Evolutionary conservation across 2,797 vertebrate genomes (phyloP).

Genomic region (Simalia tracyae): DNA sequence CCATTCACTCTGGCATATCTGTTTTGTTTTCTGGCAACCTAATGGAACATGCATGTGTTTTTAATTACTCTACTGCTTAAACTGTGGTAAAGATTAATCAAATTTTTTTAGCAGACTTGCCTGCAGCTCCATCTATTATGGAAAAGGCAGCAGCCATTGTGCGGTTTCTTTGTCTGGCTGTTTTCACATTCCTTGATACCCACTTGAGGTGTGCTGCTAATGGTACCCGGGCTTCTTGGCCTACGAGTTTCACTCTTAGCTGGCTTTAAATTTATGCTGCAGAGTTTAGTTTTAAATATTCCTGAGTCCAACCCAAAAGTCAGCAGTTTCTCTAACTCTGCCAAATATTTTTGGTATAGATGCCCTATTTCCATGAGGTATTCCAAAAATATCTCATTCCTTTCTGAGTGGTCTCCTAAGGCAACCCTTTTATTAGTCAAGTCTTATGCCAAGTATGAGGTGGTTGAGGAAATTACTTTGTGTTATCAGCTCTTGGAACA

Average conservation of each 20-base stretch:
- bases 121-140: neutral
- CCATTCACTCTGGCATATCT: neutral
- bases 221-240: neutral
- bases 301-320: neutral
- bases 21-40: slow-evolving; percentile 29
- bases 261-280: neutral
- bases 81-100: slow-evolving; percentile 47
- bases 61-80: slow-evolving; percentile 59
- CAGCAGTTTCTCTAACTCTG: neutral
- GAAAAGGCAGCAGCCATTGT: slow-evolving; percentile 35
- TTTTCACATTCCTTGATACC: slow-evolving; percentile 4
- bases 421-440: neutral
- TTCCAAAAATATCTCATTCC: slow-evolving; percentile 18
- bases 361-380: neutral
- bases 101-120: slow-evolving; percentile 59
- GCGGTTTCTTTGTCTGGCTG: slow-evolving; percentile 27
- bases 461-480: slow-evolving; percentile 1
- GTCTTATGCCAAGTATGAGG: neutral
- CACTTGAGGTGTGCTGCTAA: neutral
- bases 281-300: neutral
- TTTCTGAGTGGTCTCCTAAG: neutral
- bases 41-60: slow-evolving; percentile 45
- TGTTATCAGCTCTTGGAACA: neutral
- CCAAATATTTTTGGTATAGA: slow-evolving; percentile 1
- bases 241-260: neutral